A percentile compares a stretch with the other conserved stretches of the same genome.
Evolutionary conservation across 2,113 vertebrate genomes (phyloP).

Genomic region (Microtus montanus): DNA sequence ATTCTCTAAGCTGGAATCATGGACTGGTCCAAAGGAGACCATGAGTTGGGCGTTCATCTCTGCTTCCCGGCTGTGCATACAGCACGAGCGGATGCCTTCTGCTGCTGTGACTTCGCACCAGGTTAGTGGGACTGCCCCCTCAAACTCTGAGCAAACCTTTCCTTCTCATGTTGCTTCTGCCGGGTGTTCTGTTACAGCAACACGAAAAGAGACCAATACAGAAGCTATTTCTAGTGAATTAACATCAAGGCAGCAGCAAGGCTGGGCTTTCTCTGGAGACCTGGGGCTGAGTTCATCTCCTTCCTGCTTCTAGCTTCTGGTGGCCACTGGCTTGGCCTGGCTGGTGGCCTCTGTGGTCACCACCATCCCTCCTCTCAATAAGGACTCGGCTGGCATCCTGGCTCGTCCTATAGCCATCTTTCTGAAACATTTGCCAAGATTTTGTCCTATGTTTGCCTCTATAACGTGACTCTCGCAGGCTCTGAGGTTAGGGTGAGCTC

Average conservation of each 20-base stretch:
- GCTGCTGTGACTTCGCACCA: too few species aligned
- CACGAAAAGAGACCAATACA: background rate
- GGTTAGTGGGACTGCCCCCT: background rate
- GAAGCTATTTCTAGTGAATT: background rate
- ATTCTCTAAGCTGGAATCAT: background rate
- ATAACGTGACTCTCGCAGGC: too few species aligned
- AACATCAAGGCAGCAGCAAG: background rate
- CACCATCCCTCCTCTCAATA: too few species aligned
- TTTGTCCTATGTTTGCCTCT: background rate
- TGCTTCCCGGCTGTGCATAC: background rate
- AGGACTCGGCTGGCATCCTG: background rate
- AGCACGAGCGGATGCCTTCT: background rate
- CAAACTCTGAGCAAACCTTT: background rate
- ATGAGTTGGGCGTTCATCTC: background rate
- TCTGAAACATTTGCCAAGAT: background rate
- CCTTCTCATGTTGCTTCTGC: background rate
- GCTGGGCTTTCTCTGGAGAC: accelerated
- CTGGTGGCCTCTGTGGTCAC: background rate
- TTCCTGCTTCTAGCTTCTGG: background rate
- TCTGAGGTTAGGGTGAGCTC: background rate
- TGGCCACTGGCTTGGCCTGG: background rate
- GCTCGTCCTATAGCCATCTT: background rate
- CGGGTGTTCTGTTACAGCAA: background rate
- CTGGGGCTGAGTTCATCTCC: background rate
- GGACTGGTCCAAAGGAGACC: background rate